Percentiles rank a stretch among this genome's conserved stretches.
These are phyloP conservation scores for Pipistrellus nathusii DNA, from an alignment of 2,797 vertebrate species.

Conservation along the genomic window DNA sequence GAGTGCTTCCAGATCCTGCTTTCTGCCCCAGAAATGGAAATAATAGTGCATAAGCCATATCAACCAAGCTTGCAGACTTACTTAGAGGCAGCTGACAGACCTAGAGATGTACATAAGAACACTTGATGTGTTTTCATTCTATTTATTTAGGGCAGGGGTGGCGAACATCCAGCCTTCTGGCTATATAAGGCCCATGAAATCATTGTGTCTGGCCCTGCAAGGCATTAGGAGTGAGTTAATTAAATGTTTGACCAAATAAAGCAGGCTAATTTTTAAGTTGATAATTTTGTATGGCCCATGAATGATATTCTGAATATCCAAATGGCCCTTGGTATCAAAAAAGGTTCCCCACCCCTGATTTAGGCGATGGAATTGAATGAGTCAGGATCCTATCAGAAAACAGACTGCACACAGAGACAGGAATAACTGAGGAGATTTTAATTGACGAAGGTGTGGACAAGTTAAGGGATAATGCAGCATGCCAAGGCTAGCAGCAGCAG, in stretches of 20 bases:
- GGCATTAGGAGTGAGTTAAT: too few species aligned
- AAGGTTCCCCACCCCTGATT: too few species aligned
- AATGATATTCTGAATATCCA: too few species aligned
- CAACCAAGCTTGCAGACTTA: not conserved
- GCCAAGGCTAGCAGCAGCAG: not conserved
- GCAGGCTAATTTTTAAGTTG: too few species aligned
- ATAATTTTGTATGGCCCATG: too few species aligned
- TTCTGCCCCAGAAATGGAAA: not conserved
- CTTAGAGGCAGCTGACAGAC: not conserved
- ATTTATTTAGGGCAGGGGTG: not conserved
- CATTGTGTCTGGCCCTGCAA: too few species aligned
- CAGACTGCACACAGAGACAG: not conserved
- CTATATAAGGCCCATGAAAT: too few species aligned
- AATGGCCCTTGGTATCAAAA: too few species aligned
- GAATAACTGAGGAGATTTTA: not conserved
- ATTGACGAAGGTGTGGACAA: constrained; percentile 26
- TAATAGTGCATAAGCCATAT: not conserved
- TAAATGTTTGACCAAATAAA: too few species aligned
- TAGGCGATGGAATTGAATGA: not conserved
- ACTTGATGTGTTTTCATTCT: not conserved
- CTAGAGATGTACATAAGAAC: not conserved
- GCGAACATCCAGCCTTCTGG: too few species aligned
- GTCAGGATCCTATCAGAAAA: constrained; percentile 6
- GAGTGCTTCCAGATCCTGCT: not conserved
- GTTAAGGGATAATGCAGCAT: not conserved